Evolutionary conservation across 2,797 vertebrate genomes (phyloP).

Genomic region (Sphenopsis melanotis): DNA sequence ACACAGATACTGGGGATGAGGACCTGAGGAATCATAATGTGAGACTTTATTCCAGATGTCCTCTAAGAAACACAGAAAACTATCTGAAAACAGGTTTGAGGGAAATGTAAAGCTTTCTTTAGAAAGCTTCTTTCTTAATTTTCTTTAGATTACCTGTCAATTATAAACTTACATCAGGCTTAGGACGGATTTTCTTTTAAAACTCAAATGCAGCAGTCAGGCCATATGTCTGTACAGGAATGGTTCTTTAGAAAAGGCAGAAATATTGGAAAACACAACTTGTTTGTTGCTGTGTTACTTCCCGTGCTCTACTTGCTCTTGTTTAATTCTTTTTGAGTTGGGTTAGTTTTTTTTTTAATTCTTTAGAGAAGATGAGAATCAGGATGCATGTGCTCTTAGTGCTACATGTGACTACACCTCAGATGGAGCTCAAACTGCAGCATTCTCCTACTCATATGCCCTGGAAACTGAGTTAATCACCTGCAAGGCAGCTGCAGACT

Average conservation of each 20-base stretch:
- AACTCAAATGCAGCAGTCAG: background rate
- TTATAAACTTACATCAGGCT: background rate
- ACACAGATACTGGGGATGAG: background rate
- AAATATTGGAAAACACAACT: background rate
- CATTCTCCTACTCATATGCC: background rate
- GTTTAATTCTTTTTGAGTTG: background rate
- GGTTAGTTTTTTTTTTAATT: accelerated
- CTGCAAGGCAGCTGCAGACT: background rate
- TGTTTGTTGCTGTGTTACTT: background rate
- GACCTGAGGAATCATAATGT: background rate
- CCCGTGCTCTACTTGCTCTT: background rate
- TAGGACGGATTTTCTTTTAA: background rate
- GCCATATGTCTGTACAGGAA: background rate
- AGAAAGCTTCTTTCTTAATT: too few relatives aligned
- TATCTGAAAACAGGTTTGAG: background rate
- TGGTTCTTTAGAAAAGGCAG: background rate
- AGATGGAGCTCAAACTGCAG: background rate
- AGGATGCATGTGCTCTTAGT: background rate
- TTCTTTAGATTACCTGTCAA: background rate
- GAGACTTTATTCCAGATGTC: background rate
- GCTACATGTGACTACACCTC: background rate
- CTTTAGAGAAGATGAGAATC: background rate
- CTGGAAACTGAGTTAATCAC: background rate
- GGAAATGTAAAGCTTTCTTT: background rate
- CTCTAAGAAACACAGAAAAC: background rate